Evolutionary conservation across 2,113 vertebrate species (phyloP).

Genomic region (Urocynchramus pylzowi): DNA sequence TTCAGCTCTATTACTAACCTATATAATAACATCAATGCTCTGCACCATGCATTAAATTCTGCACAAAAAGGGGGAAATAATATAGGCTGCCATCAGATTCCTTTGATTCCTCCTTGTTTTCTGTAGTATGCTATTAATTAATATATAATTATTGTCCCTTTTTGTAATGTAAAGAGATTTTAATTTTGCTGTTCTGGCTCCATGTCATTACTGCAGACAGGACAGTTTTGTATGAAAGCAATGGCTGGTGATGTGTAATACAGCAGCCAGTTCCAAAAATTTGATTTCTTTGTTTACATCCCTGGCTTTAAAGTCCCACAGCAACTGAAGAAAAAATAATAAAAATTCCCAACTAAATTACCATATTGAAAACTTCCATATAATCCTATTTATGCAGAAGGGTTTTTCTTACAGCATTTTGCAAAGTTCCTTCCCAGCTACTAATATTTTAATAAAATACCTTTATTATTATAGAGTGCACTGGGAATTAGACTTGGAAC

Average conservation of each 20-base stretch:
- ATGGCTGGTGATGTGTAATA: not conserved
- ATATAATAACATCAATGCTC: not conserved
- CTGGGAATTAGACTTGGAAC: not conserved
- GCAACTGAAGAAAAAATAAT: constrained; percentile 42
- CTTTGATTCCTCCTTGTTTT: fast-evolving
- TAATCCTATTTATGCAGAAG: constrained; percentile 56
- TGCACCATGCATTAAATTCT: not conserved
- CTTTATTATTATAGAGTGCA: not conserved
- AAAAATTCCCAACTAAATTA: constrained; percentile 33
- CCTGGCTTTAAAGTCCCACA: constrained; percentile 51
- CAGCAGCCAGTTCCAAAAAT: constrained; percentile 47
- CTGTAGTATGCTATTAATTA: not conserved
- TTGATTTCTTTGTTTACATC: constrained; percentile 52
- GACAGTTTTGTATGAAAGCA: not conserved
- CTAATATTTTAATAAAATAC: constrained; percentile 68
- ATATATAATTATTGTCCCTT: constrained; percentile 7
- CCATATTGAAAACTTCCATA: constrained; percentile 44
- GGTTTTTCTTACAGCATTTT: constrained; percentile 42
- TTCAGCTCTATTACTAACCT: not conserved
- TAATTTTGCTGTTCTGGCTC: constrained; percentile 34
- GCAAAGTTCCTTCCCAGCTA: constrained; percentile 8
- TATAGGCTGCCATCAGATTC: not conserved
- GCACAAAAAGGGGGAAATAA: not conserved
- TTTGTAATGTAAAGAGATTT: not conserved
- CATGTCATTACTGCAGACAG: not conserved